Evolutionary conservation across 2,888 invertebrate genomes (phyloP).

Genomic region (Dryobota labecula): DNA sequence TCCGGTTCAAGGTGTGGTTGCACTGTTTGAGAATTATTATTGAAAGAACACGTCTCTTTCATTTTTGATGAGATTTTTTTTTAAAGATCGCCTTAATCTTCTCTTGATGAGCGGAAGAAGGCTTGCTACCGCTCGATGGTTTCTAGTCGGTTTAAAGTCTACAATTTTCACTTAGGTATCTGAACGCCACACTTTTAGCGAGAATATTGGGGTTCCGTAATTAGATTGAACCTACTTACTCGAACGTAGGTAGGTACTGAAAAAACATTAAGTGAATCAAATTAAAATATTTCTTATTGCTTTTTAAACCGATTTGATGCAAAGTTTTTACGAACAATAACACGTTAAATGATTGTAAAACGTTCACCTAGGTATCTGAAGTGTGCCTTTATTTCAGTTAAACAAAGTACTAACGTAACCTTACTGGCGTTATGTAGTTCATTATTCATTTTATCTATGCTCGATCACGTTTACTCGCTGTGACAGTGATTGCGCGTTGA

Average conservation of each 20-base stretch:
- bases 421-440: slow-evolving; percentile 44
- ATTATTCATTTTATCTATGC: slow-evolving; percentile 61
- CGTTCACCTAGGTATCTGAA: slow-evolving; percentile 31
- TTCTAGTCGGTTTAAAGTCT: not conserved
- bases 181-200: not conserved
- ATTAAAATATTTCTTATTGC: not conserved
- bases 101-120: not conserved
- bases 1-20: not conserved
- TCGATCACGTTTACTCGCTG: slow-evolving; percentile 60
- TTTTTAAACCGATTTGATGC: slow-evolving; percentile 21
- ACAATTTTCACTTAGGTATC: not conserved
- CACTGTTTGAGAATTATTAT: not conserved
- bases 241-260: not conserved
- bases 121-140: not conserved
- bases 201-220: not conserved
- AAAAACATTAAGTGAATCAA: not conserved
- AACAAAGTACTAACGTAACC: slow-evolving; percentile 46
- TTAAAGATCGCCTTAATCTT: not conserved
- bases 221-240: not conserved
- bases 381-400: slow-evolving; percentile 43
- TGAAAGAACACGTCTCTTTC: not conserved
- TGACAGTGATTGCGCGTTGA: slow-evolving; percentile 54
- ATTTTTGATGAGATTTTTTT: not conserved
- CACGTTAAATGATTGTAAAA: slow-evolving; percentile 18
- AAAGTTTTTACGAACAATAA: slow-evolving; percentile 25